Evolutionary conservation across 1,140 invertebrate species (phyloP), one percentile per base, ranked within the genome.

Genomic region (Drepana arcuata): DNA sequence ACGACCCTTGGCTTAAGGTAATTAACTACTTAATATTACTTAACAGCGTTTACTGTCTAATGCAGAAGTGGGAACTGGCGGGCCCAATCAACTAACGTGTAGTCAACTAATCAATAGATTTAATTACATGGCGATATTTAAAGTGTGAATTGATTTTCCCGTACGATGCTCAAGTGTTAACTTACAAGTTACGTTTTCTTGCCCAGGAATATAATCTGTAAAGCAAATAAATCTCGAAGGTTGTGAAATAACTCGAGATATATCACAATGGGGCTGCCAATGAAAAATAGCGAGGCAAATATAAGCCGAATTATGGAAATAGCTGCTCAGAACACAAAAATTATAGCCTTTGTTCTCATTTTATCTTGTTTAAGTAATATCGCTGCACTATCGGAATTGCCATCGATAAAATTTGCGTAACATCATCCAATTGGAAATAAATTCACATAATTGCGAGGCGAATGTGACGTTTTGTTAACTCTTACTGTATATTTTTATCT

Each of bases 361-460:
- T 69, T 69, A 74, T 77, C 66, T 66, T 48, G 43, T 37, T 51
- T 56, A 57, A 65, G 48, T 60, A 44, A 53, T 47, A 62, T 56
- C 58, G 35, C 35, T 42, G 61, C 72, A 74, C 71, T 81, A 81
- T 78, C 65, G 66, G 62, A 69, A 78, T 81, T 78, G 71, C 52
- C 58, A 56, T 64, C 68, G 59, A 74, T 78, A 77, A 75, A 69
- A 72, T 71, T 69, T 71, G 54, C 53, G 48, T 74, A 63, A 61
- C 55, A 51, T 56, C 38, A 41, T 43, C 39, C 52, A 54, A 64
- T 60, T 61, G 58, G 54, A 51, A 49, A 80, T 74, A 73, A 69
- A 80, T 71, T 69, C 36, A 54, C 37, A 43, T 71, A 71, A 77
- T 74, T 71, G 61, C 61, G 50, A 39, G 48, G 60, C 66, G 59